Evolutionary conservation across 2,113 vertebrate genomes (phyloP), one percentile per base, ranked within the genome.

Genomic region (Tupaia chinensis): DNA sequence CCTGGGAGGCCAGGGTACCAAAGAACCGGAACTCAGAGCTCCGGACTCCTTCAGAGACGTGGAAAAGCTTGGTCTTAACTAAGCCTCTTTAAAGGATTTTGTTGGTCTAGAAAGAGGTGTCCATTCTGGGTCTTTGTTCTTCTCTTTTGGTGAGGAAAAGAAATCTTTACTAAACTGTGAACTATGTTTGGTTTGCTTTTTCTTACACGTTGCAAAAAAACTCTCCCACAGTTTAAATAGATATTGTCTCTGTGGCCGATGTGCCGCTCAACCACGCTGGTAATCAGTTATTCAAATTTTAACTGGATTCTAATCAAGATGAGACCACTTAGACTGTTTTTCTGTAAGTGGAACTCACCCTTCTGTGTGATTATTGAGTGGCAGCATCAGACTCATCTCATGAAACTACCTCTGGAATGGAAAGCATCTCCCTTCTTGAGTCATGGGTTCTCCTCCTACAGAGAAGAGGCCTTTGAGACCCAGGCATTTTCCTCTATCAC

Each of bases 151-250:
- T 84, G 23, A 95, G 69, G 34, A 32, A 32, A 92, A 78, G 58
- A 68, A 77, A 68, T 73, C 63, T 82, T 29, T 60, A 61, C 65
- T 90, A 53, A 66, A 72, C 61, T 87, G 27, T 78, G 58, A 95
- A 81, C 15, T 15, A 74, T 20, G 15, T 17, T 53, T 34, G 32
- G 10, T 69, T 91, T 44, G 27, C 7, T 60, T 95, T 86, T 93
- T 87, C 81, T 95, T 87, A 53, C 10, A 9, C 27, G 76, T 80
- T 58, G 77, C 15, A 74, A 74, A 69, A 91, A 89, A 89, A 10
- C 22, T 69, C 34, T 81, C 56, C 58, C 32, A 70, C 54, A 76
- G 32, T 2, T 74, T 17, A 66, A 19, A 72, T 65, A 27, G 54
- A 65, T 65, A 8, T 70, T 91, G 32, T 76, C 54, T 79, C 72